These are phyloP conservation scores for Catharus fuscescens DNA, from an alignment of 2,113 vertebrate genomes.

Conservation along the genomic window DNA sequence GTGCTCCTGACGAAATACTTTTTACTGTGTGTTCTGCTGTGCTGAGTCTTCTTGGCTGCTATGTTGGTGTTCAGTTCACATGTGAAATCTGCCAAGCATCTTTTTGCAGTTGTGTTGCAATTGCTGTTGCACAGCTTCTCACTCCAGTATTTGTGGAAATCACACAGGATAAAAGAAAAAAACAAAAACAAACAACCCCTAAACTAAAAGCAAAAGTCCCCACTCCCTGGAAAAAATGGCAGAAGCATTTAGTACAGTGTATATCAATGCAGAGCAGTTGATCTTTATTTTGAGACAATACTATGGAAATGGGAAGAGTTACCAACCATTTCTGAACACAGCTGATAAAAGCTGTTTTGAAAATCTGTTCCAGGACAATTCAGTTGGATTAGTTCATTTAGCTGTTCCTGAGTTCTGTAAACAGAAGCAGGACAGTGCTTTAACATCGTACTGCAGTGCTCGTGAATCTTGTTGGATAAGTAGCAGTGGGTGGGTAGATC, in stretches of 20 bases:
- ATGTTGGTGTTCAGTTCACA: background rate
- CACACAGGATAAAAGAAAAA: background rate
- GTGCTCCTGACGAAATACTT: background rate
- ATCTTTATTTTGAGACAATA: slow-evolving; percentile 1
- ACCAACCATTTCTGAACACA: background rate
- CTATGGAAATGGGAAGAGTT: background rate
- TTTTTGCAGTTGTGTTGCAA: background rate
- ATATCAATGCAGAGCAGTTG: background rate
- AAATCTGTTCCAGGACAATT: background rate
- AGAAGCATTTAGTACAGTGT: background rate
- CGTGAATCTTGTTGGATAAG: background rate
- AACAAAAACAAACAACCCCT: background rate
- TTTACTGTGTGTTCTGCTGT: background rate
- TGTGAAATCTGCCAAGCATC: background rate
- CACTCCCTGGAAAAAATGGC: background rate
- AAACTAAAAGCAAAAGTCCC: background rate
- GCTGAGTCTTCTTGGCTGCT: background rate
- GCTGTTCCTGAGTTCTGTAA: background rate
- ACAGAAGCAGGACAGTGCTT: background rate
- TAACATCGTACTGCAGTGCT: background rate
- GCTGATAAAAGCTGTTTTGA: slow-evolving; percentile 23
- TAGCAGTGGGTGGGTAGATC: background rate
- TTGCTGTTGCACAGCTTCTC: background rate
- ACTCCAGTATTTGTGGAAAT: background rate
- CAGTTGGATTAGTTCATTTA: background rate